phyloP scores from a whole-genome alignment of 2,888 invertebrate genomes.

The Lasioglossum calceatum region DNA sequence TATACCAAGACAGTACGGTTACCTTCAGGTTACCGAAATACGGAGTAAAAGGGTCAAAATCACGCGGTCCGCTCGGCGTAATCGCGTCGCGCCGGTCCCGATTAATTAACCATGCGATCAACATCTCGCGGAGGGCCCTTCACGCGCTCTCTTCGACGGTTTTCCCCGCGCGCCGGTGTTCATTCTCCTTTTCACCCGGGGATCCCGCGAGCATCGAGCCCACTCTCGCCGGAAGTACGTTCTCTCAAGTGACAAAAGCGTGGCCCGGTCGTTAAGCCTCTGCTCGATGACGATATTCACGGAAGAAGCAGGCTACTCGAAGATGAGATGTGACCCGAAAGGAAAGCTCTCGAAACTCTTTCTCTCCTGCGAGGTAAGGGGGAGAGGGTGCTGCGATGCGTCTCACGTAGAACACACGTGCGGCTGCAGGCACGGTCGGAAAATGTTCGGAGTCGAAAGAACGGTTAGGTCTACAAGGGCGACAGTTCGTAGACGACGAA shows the following conservation, averaged over 20 bases:
- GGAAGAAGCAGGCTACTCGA: constrained; percentile 33
- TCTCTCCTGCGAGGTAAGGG: not conserved
- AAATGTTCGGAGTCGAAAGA: constrained; percentile 27
- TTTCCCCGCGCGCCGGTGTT: not conserved
- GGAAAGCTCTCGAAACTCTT: constrained; percentile 47
- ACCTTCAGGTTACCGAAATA: not conserved
- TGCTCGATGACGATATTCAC: constrained; percentile 35
- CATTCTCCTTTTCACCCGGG: constrained; percentile 3
- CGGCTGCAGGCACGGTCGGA: constrained; percentile 7
- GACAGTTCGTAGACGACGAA: constrained; percentile 13
- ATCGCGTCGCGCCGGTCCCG: not conserved
- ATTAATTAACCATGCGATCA: constrained; percentile 33
- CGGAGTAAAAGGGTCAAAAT: not conserved
- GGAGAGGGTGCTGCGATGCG: constrained; percentile 20
- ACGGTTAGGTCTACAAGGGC: not conserved
- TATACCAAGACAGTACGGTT: not conserved
- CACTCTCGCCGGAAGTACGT: constrained; percentile 53
- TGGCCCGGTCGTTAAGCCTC: constrained; percentile 40
- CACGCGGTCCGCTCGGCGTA: not conserved
- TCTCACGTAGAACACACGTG: constrained; percentile 59
- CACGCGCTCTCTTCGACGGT: not conserved
- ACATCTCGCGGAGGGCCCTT: constrained; percentile 5
- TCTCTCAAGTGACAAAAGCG: constrained; percentile 50
- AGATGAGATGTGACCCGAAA: constrained; percentile 53
- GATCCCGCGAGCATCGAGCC: constrained; percentile 8